Evolutionary conservation across 2,113 vertebrate species (phyloP).

Genomic region (Glaucidium brasilianum): DNA sequence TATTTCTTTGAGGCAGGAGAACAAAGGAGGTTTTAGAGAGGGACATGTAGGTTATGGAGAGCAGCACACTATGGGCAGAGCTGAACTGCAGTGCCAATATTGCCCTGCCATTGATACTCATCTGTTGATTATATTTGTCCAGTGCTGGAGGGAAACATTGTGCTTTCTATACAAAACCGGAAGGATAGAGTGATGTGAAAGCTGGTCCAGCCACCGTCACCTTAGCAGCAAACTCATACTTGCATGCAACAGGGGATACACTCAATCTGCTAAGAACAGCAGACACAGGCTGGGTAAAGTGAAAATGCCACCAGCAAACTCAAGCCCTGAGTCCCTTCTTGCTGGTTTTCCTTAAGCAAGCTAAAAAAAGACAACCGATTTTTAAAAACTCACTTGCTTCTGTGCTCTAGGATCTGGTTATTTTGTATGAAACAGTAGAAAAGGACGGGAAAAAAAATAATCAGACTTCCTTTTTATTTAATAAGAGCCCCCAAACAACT

Average conservation of each 20-base stretch:
- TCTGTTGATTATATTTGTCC: neutral
- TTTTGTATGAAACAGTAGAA: neutral
- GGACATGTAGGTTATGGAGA: neutral
- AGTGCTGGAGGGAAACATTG: neutral
- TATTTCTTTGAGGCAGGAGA: neutral
- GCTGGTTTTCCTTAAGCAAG: neutral
- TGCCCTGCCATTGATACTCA: neutral
- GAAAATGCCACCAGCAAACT: neutral
- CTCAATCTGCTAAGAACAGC: neutral
- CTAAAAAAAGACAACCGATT: neutral
- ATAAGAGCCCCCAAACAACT: neutral
- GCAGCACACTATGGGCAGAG: rapidly evolving
- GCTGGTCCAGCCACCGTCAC: neutral
- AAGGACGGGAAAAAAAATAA: neutral
- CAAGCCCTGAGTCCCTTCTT: neutral
- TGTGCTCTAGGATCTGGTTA: neutral
- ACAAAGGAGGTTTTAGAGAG: neutral
- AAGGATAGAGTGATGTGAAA: neutral
- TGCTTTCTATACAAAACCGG: neutral
- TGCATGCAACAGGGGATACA: neutral
- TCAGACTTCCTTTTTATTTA: neutral
- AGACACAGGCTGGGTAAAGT: neutral
- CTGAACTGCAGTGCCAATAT: neutral
- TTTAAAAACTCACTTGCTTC: neutral
- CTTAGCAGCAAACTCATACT: neutral